Conservation (phyloP, 2,888 invertebrate species). For the Itoplectis maculator region DNA sequence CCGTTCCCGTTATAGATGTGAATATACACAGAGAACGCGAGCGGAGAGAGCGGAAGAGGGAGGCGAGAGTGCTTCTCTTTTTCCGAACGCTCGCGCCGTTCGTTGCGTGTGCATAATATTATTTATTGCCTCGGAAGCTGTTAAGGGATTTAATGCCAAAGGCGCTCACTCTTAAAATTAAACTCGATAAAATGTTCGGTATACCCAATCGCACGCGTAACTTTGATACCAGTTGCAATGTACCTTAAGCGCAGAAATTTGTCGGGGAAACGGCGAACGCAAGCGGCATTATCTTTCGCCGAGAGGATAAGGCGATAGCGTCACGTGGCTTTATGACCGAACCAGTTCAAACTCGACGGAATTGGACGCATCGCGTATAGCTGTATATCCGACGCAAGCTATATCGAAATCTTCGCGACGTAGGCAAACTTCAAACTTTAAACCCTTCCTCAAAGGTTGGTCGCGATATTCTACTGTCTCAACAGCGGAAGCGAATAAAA, state of each 20-base stretch:
- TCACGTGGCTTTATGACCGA: conserved; percentile 62
- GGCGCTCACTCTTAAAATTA: conserved; percentile 81
- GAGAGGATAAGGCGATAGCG: conserved; percentile 57
- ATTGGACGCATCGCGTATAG: conserved; percentile 1
- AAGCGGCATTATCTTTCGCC: conserved; percentile 47
- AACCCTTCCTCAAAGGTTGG: conserved; percentile 53
- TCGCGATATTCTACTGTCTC: conserved; percentile 61
- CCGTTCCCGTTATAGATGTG: conserved; percentile 44
- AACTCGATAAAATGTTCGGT: conserved; percentile 84
- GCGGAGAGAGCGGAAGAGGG: neutral
- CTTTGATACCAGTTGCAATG: conserved; percentile 52
- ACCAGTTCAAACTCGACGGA: conserved; percentile 60
- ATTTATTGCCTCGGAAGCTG: conserved; percentile 84
- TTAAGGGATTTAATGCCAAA: conserved; percentile 82
- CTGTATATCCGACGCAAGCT: conserved; percentile 34
- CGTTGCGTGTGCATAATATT: conserved; percentile 82
- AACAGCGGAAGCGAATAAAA: conserved; percentile 24
- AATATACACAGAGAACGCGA: conserved; percentile 6
- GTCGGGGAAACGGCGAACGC: conserved; percentile 56
- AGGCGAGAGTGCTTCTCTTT: conserved; percentile 50
- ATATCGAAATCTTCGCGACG: conserved; percentile 64
- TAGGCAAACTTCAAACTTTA: conserved; percentile 60
- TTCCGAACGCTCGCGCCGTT: conserved; percentile 47
- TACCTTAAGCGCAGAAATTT: conserved; percentile 47
- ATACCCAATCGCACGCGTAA: conserved; percentile 64